Conservation (phyloP, 2,113 vertebrate species). For the Tetraodon nigroviridis region DNA sequence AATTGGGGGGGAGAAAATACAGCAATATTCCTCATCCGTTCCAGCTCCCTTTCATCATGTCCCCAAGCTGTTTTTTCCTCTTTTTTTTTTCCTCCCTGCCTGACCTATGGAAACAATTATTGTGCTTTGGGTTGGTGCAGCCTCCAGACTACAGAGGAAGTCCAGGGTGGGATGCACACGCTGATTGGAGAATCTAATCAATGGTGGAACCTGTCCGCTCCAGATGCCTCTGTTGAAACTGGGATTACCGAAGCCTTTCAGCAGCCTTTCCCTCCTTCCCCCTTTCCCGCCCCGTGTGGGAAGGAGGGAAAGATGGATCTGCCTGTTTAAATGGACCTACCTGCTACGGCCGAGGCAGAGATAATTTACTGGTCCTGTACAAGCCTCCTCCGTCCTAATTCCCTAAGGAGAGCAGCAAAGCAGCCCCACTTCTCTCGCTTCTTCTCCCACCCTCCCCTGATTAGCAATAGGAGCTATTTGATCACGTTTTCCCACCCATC, state of each 20-base stretch:
- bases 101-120: slow-evolving; percentile 73
- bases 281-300: slow-evolving; percentile 40
- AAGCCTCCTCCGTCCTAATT: slow-evolving; percentile 47
- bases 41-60: slow-evolving; percentile 63
- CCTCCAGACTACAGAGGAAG: slow-evolving; percentile 59
- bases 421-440: slow-evolving; percentile 36
- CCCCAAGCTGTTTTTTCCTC: slow-evolving; percentile 59
- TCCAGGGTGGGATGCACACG: slow-evolving; percentile 45
- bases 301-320: slow-evolving; percentile 50
- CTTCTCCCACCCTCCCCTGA: slow-evolving; percentile 51
- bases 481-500: slow-evolving; percentile 66
- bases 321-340: slow-evolving; percentile 61
- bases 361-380: slow-evolving; percentile 60
- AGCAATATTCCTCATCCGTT: slow-evolving; percentile 62
- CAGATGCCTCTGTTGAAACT: slow-evolving; percentile 62
- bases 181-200: slow-evolving; percentile 66
- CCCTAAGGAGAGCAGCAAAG: slow-evolving; percentile 43
- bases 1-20: slow-evolving; percentile 61
- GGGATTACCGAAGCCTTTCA: slow-evolving; percentile 61
- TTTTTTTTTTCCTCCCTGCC: slow-evolving; percentile 22
- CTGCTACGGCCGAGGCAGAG: slow-evolving; percentile 49
- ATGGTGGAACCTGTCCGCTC: slow-evolving; percentile 57
- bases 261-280: slow-evolving; percentile 28
- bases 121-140: slow-evolving; percentile 52
- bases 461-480: slow-evolving; percentile 62